Percentiles rank a stretch among this genome's conserved stretches.
These are phyloP conservation scores for Dendrolimus punctatus DNA, from an alignment of 1,140 invertebrate species.

Conservation along the genomic window DNA sequence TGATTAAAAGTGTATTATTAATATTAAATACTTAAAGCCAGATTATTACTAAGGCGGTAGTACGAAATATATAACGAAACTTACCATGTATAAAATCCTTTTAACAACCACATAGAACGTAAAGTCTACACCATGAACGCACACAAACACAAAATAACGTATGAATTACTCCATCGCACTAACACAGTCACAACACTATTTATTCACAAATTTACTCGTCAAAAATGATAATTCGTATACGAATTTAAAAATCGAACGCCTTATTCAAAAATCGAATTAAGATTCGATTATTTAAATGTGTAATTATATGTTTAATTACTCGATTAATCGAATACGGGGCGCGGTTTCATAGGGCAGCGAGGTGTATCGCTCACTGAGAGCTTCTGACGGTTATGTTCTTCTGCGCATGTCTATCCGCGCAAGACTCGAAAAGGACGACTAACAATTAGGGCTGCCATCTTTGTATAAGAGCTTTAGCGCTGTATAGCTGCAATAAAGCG, in stretches of 20 bases:
- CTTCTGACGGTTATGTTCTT: slow-evolving; percentile 33
- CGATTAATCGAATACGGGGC: slow-evolving; percentile 12
- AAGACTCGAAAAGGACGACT: slow-evolving; percentile 30
- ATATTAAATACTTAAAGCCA: no score
- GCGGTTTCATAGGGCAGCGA: slow-evolving; percentile 39
- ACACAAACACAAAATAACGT: slow-evolving; percentile 16
- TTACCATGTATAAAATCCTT: slow-evolving; percentile 25
- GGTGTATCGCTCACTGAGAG: slow-evolving; percentile 40
- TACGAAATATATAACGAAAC: neutral
- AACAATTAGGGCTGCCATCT: no score
- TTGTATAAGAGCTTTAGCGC: no score
- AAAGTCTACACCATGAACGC: slow-evolving; percentile 6
- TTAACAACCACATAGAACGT: slow-evolving; percentile 16
- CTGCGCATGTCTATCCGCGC: slow-evolving; percentile 58
- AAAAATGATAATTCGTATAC: no score
- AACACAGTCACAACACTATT: slow-evolving; percentile 17
- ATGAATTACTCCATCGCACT: slow-evolving; percentile 14
- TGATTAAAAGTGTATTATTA: no score
- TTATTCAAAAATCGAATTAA: slow-evolving; percentile 13
- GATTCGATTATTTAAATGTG: neutral
- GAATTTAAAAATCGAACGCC: neutral
- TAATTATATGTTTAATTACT: no score
- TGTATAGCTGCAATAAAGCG: no score
- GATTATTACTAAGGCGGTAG: no score
- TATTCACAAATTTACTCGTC: slow-evolving; percentile 9